A percentile compares a stretch with the other conserved stretches of the same genome.
Evolutionary conservation across 2,888 invertebrate species (phyloP).

Genomic region (Schizaphis graminum): DNA sequence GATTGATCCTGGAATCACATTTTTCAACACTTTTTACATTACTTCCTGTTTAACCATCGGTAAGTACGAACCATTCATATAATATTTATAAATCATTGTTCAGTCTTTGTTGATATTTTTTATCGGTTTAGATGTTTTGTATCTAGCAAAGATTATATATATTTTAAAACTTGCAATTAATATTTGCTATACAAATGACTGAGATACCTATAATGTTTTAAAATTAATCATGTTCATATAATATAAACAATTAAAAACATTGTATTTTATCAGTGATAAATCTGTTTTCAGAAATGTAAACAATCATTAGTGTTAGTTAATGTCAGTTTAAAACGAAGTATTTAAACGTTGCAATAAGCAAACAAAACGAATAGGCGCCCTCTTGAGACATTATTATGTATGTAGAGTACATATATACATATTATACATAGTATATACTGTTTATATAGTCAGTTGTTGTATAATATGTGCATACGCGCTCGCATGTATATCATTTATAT

Average conservation of each 20-base stretch:
- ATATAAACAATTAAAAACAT: background rate
- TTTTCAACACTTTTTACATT: background rate
- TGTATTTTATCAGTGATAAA: background rate
- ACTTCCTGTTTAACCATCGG: constrained; percentile 1
- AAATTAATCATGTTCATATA: background rate
- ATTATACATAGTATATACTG: background rate
- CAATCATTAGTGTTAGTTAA: background rate
- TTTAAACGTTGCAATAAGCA: constrained; percentile 12
- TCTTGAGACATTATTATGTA: constrained; percentile 44
- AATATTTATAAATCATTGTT: background rate
- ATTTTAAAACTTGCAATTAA: background rate
- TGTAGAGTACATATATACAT: background rate
- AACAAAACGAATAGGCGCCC: constrained; percentile 39
- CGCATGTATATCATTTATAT: background rate
- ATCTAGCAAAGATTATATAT: background rate
- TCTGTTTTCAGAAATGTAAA: background rate
- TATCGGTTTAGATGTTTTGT: background rate
- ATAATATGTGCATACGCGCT: background rate
- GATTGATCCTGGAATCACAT: background rate
- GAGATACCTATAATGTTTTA: background rate
- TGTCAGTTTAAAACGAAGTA: background rate
- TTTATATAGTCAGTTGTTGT: background rate
- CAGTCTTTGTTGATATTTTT: background rate
- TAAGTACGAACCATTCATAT: constrained; percentile 16
- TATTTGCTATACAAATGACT: background rate